Base-by-base conservation (phyloP, 2,797 vertebrate genomes). In the Paramormyrops hopkinsi region DNA sequence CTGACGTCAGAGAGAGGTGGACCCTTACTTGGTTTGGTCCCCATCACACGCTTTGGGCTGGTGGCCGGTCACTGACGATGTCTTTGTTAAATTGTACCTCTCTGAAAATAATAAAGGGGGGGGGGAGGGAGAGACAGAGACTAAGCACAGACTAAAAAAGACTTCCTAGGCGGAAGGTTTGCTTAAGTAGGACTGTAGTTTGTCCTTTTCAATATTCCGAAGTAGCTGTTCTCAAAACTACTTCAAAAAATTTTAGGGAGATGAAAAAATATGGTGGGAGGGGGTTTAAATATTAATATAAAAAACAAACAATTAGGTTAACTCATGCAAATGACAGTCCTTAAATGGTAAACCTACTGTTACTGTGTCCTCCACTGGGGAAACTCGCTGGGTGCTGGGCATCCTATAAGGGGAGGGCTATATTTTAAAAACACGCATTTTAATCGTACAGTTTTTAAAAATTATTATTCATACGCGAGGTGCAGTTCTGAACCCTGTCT, bases 31-130 rank as follows among this genome's bases (percentile, higher is more conserved):
- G 59, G 95, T 93, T 87, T 94, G 96, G 90, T 96, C 95, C 11
- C 90, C 90, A 82, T 96, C 96, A 0, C 93, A 94, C 92, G 97
- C 94, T 96, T 99, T 99, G 88, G 97, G 93, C 56, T 97, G 97
- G 92, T 99, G 98, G 83, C 97, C 97, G 93, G 96, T 97, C 9
- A 62, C 33, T 91, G 96, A 95, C 73, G 96, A 96, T 46, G 97
- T 94, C 95, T 99, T 99, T 83, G 97, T 96, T 90, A 97, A 96
- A 94, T 96, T 94, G 92, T 97, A 97, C 94, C 98, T 97, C 94
- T 99, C 98, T 99, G 89, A 93, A 91, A 48, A 88, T 33, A 1
- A 54, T 1, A 12, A 1, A 87, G 89, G 91, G n/a, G 33, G 73
- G 29, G 17, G 37, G n/a, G 1, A 0, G 54, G 3, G 50, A 1